phyloP scores from a whole-genome alignment of 2,113 vertebrate species.

The Chaenogobius annularis region DNA sequence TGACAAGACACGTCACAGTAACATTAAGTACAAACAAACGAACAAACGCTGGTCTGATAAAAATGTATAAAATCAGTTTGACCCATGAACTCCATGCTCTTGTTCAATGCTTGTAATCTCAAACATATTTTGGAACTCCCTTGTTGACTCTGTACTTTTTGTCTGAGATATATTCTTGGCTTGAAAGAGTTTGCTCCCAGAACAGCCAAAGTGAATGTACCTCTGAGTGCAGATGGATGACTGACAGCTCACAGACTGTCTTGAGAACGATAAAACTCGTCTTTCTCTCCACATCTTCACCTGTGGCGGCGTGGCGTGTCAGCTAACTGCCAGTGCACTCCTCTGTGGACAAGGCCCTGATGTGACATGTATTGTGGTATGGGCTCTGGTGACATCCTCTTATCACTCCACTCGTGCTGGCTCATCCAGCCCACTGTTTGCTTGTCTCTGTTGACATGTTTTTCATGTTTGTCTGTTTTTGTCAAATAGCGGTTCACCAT shows the following conservation, averaged over 20 bases:
- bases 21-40: too few relatives aligned
- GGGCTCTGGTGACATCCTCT: slow-evolving; percentile 30
- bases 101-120: not conserved
- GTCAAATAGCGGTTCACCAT: slow-evolving; percentile 11
- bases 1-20: too few relatives aligned
- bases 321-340: slow-evolving; percentile 19
- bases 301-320: slow-evolving; percentile 14
- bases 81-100: not conserved
- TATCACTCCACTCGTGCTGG: slow-evolving; percentile 29
- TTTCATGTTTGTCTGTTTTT: slow-evolving; percentile 34
- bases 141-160: not conserved
- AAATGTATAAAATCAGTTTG: not conserved
- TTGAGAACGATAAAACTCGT: slow-evolving; percentile 16
- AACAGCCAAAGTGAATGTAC: slow-evolving; percentile 1
- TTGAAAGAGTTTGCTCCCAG: not conserved
- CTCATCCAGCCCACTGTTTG: slow-evolving; percentile 50
- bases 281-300: slow-evolving; percentile 4
- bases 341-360: slow-evolving; percentile 28
- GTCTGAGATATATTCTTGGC: not conserved
- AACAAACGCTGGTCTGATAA: too few relatives aligned
- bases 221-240: not conserved
- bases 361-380: slow-evolving; percentile 35
- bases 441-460: slow-evolving; percentile 32
- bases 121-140: not conserved
- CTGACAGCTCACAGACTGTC: slow-evolving; percentile 25